A percentile compares a stretch with the other conserved stretches of the same genome.
Evolutionary conservation across 2,888 invertebrate genomes (phyloP).

Genomic region (Caradrina kadenii): DNA sequence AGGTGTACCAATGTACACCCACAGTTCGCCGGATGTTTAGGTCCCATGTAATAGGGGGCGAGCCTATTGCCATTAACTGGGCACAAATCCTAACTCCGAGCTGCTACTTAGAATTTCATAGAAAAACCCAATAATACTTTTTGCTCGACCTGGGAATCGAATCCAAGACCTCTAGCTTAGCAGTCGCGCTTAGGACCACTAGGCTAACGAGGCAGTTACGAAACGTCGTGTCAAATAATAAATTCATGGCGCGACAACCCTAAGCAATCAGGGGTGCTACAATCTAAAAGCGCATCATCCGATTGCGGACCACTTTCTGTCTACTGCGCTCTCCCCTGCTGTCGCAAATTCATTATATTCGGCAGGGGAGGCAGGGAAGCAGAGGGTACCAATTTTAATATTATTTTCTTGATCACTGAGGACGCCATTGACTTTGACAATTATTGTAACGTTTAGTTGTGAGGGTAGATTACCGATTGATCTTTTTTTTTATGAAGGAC

Average conservation of each 20-base stretch:
- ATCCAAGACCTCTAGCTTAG: too few species aligned
- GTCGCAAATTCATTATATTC: constrained; percentile 61
- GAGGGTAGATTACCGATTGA: constrained; percentile 53
- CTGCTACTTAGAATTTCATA: too few species aligned
- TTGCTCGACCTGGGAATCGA: too few species aligned
- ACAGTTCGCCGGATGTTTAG: too few species aligned
- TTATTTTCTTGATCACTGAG: constrained; percentile 51
- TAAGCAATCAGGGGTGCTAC: constrained; percentile 67
- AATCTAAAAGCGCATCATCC: constrained; percentile 85
- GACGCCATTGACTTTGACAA: constrained; percentile 63
- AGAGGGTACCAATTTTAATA: constrained; percentile 58
- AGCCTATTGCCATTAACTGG: too few species aligned
- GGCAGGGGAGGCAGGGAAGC: constrained; percentile 2
- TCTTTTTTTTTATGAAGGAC: constrained; percentile 23
- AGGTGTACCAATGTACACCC: too few species aligned
- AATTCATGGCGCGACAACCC: constrained; percentile 65
- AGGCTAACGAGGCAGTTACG: too few species aligned
- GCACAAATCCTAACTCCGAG: too few species aligned
- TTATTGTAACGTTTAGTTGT: constrained; percentile 56
- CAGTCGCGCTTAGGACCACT: too few species aligned
- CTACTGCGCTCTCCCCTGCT: constrained; percentile 41
- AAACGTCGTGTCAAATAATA: not conserved
- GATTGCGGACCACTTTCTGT: constrained; percentile 77
- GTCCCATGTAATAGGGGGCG: too few species aligned
- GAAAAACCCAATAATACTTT: too few species aligned